phyloP scores from a whole-genome alignment of 2,113 vertebrate species.

The Passerina amoena region DNA sequence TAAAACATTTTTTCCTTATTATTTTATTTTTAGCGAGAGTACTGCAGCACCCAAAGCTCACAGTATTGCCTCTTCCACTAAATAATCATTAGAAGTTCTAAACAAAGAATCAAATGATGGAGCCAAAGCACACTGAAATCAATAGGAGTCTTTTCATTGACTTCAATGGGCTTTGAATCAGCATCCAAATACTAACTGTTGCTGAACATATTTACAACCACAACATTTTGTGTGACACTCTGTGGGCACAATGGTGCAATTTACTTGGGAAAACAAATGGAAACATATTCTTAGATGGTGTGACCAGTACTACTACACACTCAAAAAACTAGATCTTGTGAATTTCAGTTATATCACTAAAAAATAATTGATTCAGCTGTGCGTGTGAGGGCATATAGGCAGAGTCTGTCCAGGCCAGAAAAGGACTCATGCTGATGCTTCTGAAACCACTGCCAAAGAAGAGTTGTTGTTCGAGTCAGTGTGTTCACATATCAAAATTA shows the following conservation, averaged over 20 bases:
- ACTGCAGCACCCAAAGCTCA: not conserved
- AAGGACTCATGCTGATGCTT: not conserved
- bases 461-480: not conserved
- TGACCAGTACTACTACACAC: not conserved
- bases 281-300: not conserved
- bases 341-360: not conserved
- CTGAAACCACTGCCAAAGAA: slow-evolving; percentile 3
- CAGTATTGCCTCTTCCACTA: not conserved
- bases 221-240: slow-evolving; percentile 23
- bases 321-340: not conserved
- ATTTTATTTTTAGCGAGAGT: slow-evolving; percentile 17
- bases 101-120: slow-evolving; percentile 27
- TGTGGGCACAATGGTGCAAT: not conserved
- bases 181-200: slow-evolving; percentile 25
- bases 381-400: not conserved
- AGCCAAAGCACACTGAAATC: slow-evolving; percentile 48
- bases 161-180: slow-evolving; percentile 49
- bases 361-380: not conserved
- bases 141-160: slow-evolving; percentile 29
- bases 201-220: slow-evolving; percentile 26
- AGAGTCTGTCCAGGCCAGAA: not conserved
- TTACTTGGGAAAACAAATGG: slow-evolving; percentile 16
- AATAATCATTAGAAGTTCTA: slow-evolving; percentile 34
- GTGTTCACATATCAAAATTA: not conserved
- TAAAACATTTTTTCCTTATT: not conserved